A percentile compares a stretch with the other conserved stretches of the same genome.
These are phyloP conservation scores for Drosophila antonietae DNA, from an alignment of 2,888 invertebrate species.

Conservation along the genomic window DNA sequence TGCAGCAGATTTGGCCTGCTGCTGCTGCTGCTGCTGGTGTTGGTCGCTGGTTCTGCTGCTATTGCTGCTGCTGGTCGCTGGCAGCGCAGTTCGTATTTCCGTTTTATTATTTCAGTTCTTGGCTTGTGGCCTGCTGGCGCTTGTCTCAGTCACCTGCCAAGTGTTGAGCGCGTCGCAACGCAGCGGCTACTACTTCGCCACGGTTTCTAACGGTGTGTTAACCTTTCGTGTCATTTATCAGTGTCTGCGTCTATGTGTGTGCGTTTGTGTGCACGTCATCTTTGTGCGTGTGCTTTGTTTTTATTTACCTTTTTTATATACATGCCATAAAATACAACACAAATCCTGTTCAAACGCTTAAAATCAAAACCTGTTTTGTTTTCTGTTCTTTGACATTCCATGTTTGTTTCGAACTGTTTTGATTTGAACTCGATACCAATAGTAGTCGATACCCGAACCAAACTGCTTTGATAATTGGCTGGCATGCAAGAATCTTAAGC, in stretches of 20 bases:
- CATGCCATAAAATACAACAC: conserved; percentile 19
- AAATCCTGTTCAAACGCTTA: conserved; percentile 56
- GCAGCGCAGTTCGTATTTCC: conserved; percentile 44
- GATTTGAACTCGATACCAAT: conserved; percentile 51
- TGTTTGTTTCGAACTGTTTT: conserved; percentile 36
- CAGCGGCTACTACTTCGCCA: conserved; percentile 49
- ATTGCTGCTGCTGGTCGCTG: conserved; percentile 25
- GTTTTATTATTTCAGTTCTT: conserved; percentile 64
- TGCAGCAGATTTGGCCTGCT: conserved; percentile 15
- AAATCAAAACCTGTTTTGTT: conserved; percentile 58
- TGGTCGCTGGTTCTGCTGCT: conserved; percentile 24
- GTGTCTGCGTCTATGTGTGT: conserved; percentile 25
- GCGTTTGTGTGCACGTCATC: conserved; percentile 46
- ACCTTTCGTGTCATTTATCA: conserved; percentile 16
- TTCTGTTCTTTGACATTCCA: conserved; percentile 26
- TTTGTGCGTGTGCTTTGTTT: conserved; percentile 62
- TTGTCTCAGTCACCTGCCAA: conserved; percentile 80
- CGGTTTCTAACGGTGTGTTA: conserved; percentile 39
- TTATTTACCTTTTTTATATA: conserved; percentile 49
- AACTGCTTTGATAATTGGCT: conserved; percentile 57
- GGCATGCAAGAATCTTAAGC: conserved; percentile 67
- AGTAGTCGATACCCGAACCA: conserved; percentile 39
- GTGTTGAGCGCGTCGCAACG: conserved; percentile 81
- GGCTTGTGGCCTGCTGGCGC: conserved; percentile 61
- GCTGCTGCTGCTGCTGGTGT: conserved; percentile 25